Conservation (phyloP, 2,888 invertebrate species). For the Folsomia manolachei region DNA sequence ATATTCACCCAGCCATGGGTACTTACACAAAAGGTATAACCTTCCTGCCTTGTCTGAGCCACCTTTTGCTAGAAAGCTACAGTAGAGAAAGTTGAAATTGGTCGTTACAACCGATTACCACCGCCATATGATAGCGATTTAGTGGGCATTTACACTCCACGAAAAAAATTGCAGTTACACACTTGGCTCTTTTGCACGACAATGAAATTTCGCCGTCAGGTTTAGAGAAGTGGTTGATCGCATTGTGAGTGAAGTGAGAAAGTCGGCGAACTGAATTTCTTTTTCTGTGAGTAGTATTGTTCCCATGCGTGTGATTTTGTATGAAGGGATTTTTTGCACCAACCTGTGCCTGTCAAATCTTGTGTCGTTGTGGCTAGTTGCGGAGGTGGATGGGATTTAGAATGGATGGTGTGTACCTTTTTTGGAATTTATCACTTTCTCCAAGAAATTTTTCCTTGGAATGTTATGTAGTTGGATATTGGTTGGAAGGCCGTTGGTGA, state of each 20-base stretch:
- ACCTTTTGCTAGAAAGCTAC: not conserved
- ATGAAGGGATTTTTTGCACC: slow-evolving; percentile 46
- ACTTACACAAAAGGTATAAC: too few relatives aligned
- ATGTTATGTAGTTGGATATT: too few relatives aligned
- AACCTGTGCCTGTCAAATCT: too few relatives aligned
- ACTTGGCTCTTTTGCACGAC: not conserved
- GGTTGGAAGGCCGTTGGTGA: too few relatives aligned
- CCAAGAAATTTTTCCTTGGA: not conserved
- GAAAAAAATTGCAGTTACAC: not conserved
- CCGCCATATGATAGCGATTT: not conserved
- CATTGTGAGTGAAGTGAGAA: too few relatives aligned
- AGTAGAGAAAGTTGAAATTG: not conserved
- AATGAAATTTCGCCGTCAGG: too few relatives aligned
- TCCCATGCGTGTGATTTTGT: slow-evolving; percentile 45
- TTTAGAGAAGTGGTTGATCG: too few relatives aligned
- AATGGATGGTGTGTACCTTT: too few relatives aligned
- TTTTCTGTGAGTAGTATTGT: slow-evolving; percentile 40
- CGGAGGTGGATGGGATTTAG: slow-evolving; percentile 33
- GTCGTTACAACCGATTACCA: not conserved
- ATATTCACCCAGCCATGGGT: too few relatives aligned
- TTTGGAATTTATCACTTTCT: slow-evolving; percentile 40
- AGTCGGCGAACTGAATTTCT: too few relatives aligned
- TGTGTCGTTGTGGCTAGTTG: slow-evolving; percentile 43
- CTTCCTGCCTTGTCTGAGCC: too few relatives aligned
- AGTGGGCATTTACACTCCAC: not conserved